Percentiles rank a stretch among this genome's conserved stretches.
These are phyloP conservation scores for Illadopsis cleaveri DNA, from an alignment of 2,113 vertebrate genomes.

Conservation along the genomic window DNA sequence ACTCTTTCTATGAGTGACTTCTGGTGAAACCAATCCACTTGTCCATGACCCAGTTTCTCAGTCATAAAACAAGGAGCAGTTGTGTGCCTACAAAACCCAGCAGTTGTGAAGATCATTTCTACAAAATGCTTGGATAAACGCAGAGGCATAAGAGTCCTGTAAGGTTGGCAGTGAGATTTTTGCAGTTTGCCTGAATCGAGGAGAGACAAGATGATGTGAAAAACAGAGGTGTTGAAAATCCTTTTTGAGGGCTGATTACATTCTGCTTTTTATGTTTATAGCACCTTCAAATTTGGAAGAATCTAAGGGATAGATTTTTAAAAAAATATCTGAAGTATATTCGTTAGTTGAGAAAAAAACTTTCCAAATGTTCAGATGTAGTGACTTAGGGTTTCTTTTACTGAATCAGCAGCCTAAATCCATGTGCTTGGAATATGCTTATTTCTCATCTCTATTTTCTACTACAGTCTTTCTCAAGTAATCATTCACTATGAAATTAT, in stretches of 20 bases:
- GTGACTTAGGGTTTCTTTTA: not conserved
- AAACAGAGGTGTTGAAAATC: slow-evolving; percentile 31
- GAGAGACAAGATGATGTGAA: slow-evolving; percentile 16
- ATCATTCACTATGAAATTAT: not conserved
- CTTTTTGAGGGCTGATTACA: not conserved
- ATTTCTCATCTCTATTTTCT: not conserved
- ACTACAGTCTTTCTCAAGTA: not conserved
- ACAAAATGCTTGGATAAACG: not conserved
- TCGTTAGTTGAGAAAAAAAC: not conserved
- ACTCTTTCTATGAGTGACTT: not conserved
- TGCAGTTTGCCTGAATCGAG: not conserved
- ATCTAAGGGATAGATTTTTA: not conserved
- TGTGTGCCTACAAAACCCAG: slow-evolving; percentile 10
- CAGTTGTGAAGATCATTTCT: slow-evolving; percentile 8
- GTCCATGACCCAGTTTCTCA: slow-evolving; percentile 5
- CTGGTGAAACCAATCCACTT: not conserved
- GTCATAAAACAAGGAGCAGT: slow-evolving; percentile 4
- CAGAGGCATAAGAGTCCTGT: not conserved
- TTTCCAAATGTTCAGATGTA: not conserved
- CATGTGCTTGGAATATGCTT: not conserved
- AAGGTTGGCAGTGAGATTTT: slow-evolving; percentile 23
- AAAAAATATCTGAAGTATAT: not conserved
- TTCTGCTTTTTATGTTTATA: not conserved
- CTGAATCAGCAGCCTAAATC: not conserved
- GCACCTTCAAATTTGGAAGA: not conserved